Base-by-base conservation (phyloP, 1,140 invertebrate species). In the Anoplolepis gracilipes region DNA sequence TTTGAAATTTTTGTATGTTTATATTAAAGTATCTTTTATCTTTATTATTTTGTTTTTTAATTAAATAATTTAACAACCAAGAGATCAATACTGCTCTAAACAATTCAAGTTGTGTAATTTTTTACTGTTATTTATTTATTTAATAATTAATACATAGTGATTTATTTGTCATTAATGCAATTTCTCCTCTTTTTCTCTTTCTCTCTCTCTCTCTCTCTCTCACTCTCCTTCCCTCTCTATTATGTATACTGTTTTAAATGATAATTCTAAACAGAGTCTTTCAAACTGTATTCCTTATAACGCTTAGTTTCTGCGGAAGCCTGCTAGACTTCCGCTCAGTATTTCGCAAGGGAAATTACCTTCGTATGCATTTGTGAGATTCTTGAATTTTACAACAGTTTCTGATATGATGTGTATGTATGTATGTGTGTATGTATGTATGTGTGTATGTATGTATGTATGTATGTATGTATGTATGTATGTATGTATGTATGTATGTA, bases 311-410 rank as follows among this genome's bases (percentile, higher is more conserved):
- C 76, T 55, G n/a, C 25, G 76, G 61, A 78, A 78, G 61, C 22
- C 65, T 30, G 46, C 42, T 53, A 65, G 76, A 78, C 59, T 78
- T 64, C n/a, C 59, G 3, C 19, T 4, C 19, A 25, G 22, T 78
- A 78, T 79, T 79, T 79, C 22, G 42, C 62, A 79, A 33, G 36
- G 30, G 57, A 36, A 67, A 79, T 67, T 79, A 79, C n/a, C 8
- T 53, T 67, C 22, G 30, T 28, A 25, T 67, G n/a, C 49, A 11
- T 79, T 67, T 67, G 61, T 61, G 36, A 53, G 42, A 79, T 55
- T 67, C 46, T 53, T 67, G 76, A 67, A 79, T 67, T 67, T 79
- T 67, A 55, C 64, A 79, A 46, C 13, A 67, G 13, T 1, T 10
- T 16, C 13, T 79, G 46, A 79, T 65, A n/a, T 28, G 30, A 2